Evolutionary conservation across 37 sponge, comb jelly and placozoan species (phyloP).

Genomic region (Geodia barretti): DNA sequence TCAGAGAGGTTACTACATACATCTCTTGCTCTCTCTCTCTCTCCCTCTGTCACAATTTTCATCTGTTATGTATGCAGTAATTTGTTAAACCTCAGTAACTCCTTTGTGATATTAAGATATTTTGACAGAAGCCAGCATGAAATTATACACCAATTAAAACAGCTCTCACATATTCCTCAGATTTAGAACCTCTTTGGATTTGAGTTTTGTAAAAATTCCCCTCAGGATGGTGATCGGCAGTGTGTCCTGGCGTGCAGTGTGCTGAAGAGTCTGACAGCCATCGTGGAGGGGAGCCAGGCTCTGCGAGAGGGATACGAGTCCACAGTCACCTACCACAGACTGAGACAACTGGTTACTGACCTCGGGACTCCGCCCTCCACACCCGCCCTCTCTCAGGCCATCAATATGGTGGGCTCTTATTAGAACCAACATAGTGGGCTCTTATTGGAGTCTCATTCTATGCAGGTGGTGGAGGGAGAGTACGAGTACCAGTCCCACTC

Average conservation of each 20-base stretch:
- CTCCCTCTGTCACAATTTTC: not conserved
- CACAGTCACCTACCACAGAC: constrained; percentile 32
- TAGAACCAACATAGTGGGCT: not conserved
- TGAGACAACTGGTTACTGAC: constrained; percentile 16
- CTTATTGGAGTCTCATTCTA: not conserved
- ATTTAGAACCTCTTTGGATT: not conserved
- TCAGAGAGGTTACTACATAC: constrained; percentile 11
- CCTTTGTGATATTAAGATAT: not conserved
- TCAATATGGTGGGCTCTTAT: constrained; percentile 50
- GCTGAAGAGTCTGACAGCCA: constrained; percentile 27
- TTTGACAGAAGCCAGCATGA: too few relatives aligned
- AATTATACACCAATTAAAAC: too few relatives aligned
- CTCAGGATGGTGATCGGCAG: not conserved
- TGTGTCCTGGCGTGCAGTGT: constrained; percentile 28
- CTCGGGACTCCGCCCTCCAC: constrained; percentile 30
- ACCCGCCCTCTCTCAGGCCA: constrained; percentile 27
- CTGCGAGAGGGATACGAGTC: constrained; percentile 44
- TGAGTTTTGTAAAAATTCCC: too few relatives aligned
- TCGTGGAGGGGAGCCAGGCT: constrained; percentile 15
- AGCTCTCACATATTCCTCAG: too few relatives aligned
- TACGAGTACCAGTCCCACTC: constrained; percentile 29
- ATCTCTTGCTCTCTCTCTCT: too few relatives aligned
- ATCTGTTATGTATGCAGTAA: not conserved
- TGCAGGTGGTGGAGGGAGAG: constrained; percentile 38
- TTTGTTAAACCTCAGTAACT: not conserved